Base-by-base conservation (phyloP, 2,888 invertebrate genomes). In the Drosophila kanekoi region DNA sequence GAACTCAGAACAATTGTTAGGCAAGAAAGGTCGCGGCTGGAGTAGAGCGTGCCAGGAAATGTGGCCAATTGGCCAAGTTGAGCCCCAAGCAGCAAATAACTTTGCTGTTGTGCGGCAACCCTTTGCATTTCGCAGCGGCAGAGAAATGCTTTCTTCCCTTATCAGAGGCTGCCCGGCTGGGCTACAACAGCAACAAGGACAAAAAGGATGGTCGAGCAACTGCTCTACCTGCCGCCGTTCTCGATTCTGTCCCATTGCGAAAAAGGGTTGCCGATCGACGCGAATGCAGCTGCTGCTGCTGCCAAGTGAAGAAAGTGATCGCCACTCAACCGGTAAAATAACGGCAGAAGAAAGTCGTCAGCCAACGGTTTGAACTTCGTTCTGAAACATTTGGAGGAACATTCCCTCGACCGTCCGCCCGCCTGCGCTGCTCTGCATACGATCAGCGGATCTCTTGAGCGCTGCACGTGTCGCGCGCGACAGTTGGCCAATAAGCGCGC, bases 121-220 rank as follows among this genome's bases (percentile, higher is more conserved):
- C 52, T 43, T 62, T 23, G 45, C 32, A 1, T 9, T 44, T 14
- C 11, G 10, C 13, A 23, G 6, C 11, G 16, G 35, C 20, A 82
- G 74, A 58, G 81, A 85, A 81, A 81, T 72, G 64, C 83, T 81
- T 81, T 81, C 81, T 81, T 82, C 67, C 73, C 70, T 70, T 57
- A 70, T 69, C 68, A 73, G 64, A 33, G 35, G 59, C 56, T 18
- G 47, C 28, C 37, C 11, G 32, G 37, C 45, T 47, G 35, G 33
- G 45, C 69, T 62, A 44, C 49, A 48, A 38, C 63, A 56, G 37
- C 41, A 57, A 40, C 60, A 59, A 52, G 40, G 20, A 32, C 18
- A 56, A 54, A 33, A 79, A 53, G 67, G 75, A 71, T 62, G 62
- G 60, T 37, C 47, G 52, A 54, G 48, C 33, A 37, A 37, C 40